Percentiles rank a stretch among this genome's conserved stretches.
phyloP scores from a whole-genome alignment of 2,888 invertebrate genomes.

The Drosophila flavopinicola region DNA sequence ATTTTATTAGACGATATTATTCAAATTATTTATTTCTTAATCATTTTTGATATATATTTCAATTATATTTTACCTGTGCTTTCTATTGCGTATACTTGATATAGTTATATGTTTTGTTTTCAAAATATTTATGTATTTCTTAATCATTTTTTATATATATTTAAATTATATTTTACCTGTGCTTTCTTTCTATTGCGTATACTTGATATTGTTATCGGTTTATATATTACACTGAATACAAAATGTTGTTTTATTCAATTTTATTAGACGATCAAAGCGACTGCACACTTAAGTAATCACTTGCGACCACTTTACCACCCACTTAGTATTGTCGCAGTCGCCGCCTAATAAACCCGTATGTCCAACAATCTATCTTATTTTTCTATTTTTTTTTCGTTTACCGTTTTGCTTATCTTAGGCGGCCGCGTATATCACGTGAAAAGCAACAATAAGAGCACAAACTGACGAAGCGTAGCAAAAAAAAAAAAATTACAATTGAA shows the following conservation, averaged over 20 bases:
- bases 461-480: slow-evolving; percentile 13
- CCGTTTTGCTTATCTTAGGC: slow-evolving; percentile 57
- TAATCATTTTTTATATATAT: neutral
- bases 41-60: neutral
- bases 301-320: neutral
- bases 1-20: neutral
- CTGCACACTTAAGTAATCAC: slow-evolving; percentile 7
- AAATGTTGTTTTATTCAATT: slow-evolving; percentile 4
- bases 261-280: slow-evolving; percentile 14
- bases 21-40: neutral
- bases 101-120: too few species aligned
- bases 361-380: slow-evolving; percentile 38
- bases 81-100: neutral
- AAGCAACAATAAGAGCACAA: slow-evolving; percentile 32
- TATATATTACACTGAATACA: too few species aligned
- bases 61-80: slow-evolving; percentile 6
- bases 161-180: slow-evolving; percentile 12
- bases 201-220: neutral
- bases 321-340: neutral
- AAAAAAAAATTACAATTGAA: slow-evolving; percentile 27
- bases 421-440: slow-evolving; percentile 64
- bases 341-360: slow-evolving; percentile 32
- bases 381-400: slow-evolving; percentile 23
- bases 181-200: neutral
- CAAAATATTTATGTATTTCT: neutral